Percentiles rank a stretch among this genome's conserved stretches.
Conservation (phyloP, 2,888 invertebrate genomes). For the Pristionchus japonicus region DNA sequence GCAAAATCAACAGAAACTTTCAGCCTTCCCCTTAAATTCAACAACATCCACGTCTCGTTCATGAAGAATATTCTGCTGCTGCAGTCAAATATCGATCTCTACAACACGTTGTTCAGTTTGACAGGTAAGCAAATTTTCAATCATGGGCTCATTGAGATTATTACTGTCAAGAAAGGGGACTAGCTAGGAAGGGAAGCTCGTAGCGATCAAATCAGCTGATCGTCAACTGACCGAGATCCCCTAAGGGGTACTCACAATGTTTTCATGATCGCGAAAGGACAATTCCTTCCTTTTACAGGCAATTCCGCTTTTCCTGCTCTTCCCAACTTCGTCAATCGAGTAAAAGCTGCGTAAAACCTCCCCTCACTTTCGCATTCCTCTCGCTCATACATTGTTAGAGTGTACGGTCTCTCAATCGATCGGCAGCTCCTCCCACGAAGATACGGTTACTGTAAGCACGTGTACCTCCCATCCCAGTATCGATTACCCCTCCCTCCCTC, state of each 20-base stretch:
- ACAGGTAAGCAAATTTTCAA: background rate
- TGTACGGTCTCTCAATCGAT: slow-evolving; percentile 17
- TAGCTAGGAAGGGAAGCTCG: background rate
- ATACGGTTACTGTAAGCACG: slow-evolving; percentile 38
- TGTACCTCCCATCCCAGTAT: slow-evolving; percentile 32
- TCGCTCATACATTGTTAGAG: slow-evolving; percentile 42
- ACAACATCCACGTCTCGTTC: slow-evolving; percentile 56
- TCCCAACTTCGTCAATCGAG: slow-evolving; percentile 21
- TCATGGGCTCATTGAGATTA: too few species aligned
- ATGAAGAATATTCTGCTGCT: slow-evolving; percentile 57
- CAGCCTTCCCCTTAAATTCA: slow-evolving; percentile 59
- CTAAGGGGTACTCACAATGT: background rate
- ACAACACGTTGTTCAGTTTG: slow-evolving; percentile 53
- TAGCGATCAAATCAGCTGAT: background rate
- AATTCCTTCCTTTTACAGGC: slow-evolving; percentile 8
- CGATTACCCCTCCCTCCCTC: background rate
- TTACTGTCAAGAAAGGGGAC: too few species aligned
- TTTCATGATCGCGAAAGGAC: background rate
- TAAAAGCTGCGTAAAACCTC: background rate
- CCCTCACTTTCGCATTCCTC: background rate
- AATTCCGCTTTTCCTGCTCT: slow-evolving; percentile 29
- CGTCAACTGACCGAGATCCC: background rate
- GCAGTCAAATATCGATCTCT: slow-evolving; percentile 64
- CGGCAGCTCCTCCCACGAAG: background rate
- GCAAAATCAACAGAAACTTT: background rate